A percentile compares a stretch with the other conserved stretches of the same genome.
phyloP scores from a whole-genome alignment of 2,113 vertebrate genomes.

The Montifringilla adamsi region DNA sequence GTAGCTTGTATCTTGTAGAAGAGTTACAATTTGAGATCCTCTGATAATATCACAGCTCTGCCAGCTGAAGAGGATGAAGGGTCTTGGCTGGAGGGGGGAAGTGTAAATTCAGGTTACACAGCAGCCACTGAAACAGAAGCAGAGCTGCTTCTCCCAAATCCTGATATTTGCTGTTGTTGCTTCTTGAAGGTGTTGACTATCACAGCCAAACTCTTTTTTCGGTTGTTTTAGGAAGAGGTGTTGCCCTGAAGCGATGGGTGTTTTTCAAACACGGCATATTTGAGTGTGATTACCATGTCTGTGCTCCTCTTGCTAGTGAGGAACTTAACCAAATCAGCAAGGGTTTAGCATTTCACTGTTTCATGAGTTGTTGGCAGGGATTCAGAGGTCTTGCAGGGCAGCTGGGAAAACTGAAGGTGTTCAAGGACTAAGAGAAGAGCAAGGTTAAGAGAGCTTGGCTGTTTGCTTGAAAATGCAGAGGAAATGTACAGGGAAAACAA shows the following conservation, averaged over 20 bases:
- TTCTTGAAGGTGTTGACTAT: neutral
- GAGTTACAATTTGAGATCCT: neutral
- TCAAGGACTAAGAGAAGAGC: conserved; percentile 26
- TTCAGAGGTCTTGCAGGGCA: conserved; percentile 6
- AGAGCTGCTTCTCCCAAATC: neutral
- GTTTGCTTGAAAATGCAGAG: neutral
- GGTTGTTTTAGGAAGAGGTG: neutral
- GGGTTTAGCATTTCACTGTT: neutral
- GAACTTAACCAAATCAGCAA: neutral
- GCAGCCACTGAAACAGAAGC: neutral
- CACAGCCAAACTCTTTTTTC: neutral
- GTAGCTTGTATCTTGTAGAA: neutral
- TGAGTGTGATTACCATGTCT: neutral
- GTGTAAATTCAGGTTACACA: neutral
- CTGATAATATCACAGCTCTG: neutral
- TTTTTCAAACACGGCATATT: neutral
- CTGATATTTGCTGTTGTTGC: neutral
- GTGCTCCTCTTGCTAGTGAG: neutral
- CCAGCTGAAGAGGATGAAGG: neutral
- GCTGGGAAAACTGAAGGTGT: neutral
- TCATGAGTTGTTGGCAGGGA: neutral
- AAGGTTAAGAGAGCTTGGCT: neutral
- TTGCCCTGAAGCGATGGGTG: neutral
- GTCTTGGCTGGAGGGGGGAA: neutral
- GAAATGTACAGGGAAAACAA: neutral